Percentiles rank a stretch among this genome's conserved stretches.
These are phyloP conservation scores for Sylvia borin DNA, from an alignment of 2,797 vertebrate species.

Conservation along the genomic window DNA sequence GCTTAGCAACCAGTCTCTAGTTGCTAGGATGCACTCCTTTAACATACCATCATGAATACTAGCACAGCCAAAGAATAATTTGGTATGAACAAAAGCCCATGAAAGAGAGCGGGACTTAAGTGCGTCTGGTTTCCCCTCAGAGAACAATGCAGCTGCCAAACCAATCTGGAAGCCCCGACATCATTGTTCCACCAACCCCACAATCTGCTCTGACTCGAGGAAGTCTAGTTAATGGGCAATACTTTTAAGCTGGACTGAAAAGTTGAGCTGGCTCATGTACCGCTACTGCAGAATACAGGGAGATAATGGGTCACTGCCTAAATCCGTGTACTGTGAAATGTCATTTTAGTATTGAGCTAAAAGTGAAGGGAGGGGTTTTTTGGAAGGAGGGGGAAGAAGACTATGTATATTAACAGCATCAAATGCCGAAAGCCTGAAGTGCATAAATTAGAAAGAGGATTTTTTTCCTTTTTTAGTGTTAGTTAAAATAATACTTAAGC, in stretches of 20 bases:
- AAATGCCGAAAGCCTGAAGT: neutral
- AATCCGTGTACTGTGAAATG: conserved; percentile 69
- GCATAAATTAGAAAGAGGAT: neutral
- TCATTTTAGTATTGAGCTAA: conserved; percentile 64
- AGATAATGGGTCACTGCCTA: conserved; percentile 73
- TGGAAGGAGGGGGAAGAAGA: neutral
- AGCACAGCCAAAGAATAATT: conserved; percentile 91
- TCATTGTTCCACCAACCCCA: conserved; percentile 86
- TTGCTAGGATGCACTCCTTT: conserved; percentile 86
- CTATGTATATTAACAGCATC: conserved; percentile 11
- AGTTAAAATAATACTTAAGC: conserved; percentile 51
- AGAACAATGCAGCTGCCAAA: conserved; percentile 94
- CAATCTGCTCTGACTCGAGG: conserved; percentile 86
- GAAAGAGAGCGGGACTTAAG: conserved; percentile 87
- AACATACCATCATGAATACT: conserved; percentile 90
- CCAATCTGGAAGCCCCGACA: conserved; percentile 91
- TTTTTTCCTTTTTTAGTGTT: neutral
- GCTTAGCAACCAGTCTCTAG: conserved; percentile 82
- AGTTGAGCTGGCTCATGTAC: conserved; percentile 77
- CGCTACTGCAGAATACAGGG: conserved; percentile 45
- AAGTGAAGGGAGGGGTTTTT: neutral
- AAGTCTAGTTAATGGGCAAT: conserved; percentile 79
- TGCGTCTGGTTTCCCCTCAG: conserved; percentile 92
- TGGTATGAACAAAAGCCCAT: conserved; percentile 87
- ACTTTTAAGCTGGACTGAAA: conserved; percentile 78